Percentiles rank a stretch among this genome's conserved stretches.
Conservation (phyloP, 2,888 invertebrate genomes). For the Salticus scenicus region DNA sequence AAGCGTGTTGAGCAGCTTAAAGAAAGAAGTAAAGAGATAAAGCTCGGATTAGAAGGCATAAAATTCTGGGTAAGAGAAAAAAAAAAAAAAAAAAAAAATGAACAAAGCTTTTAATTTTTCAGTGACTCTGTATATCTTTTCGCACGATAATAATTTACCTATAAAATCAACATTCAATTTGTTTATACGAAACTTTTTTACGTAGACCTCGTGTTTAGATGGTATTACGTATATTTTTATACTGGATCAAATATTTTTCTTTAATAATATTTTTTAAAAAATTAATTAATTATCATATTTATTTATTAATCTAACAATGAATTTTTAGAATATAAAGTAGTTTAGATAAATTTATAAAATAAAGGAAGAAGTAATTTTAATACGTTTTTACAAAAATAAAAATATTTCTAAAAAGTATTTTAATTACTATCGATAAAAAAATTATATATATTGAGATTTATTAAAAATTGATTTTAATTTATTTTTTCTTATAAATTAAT, state of each 20-base stretch:
- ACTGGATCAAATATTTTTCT: neutral
- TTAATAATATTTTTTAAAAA: neutral
- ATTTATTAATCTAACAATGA: neutral
- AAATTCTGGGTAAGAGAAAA: constrained; percentile 28
- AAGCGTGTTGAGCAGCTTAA: constrained; percentile 29
- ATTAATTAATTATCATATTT: neutral
- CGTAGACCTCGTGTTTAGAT: neutral
- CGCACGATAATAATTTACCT: constrained; percentile 31
- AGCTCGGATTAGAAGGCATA: constrained; percentile 36
- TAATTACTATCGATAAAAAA: too few relatives aligned
- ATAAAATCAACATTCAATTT: constrained; percentile 29
- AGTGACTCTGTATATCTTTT: constrained; percentile 38
- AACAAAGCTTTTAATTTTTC: constrained; percentile 55
- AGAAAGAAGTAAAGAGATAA: constrained; percentile 25
- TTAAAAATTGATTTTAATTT: too few relatives aligned
- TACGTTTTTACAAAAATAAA: too few relatives aligned
- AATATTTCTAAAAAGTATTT: too few relatives aligned
- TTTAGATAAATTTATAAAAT: neutral
- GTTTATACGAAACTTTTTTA: constrained; percentile 23
- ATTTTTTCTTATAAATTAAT: too few relatives aligned
- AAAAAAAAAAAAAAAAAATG: constrained; percentile 11
- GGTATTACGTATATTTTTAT: constrained; percentile 5
- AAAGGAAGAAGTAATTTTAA: neutral
- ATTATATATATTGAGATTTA: too few relatives aligned
- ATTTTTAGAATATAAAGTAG: neutral